A percentile compares a stretch with the other conserved stretches of the same genome.
These are phyloP conservation scores for Drosophila nigrodunni DNA, from an alignment of 1,140 invertebrate genomes.

Conservation along the genomic window DNA sequence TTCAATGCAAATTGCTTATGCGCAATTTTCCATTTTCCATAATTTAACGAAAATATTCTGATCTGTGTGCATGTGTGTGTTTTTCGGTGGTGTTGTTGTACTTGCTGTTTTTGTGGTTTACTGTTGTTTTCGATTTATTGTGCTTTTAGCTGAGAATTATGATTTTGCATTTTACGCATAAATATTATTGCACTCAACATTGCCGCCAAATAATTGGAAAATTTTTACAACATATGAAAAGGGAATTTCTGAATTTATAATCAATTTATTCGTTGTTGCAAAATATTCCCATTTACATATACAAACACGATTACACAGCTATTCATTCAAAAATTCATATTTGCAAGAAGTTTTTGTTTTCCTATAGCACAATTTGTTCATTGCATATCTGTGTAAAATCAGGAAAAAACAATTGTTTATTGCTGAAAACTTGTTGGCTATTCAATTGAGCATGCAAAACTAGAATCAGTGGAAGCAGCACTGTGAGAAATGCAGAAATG, in stretches of 20 bases:
- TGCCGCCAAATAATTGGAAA: conserved; percentile 52
- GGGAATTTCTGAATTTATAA: conserved; percentile 33
- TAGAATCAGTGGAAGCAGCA: not conserved
- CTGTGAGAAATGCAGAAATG: not conserved
- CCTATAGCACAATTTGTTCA: not conserved
- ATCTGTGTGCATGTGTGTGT: not conserved
- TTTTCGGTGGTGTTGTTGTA: not conserved
- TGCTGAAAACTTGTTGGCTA: conserved; percentile 7
- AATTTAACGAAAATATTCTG: conserved; percentile 53
- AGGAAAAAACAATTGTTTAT: conserved; percentile 1
- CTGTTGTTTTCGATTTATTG: conserved; percentile 41
- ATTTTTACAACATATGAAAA: conserved; percentile 29
- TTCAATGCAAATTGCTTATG: conserved; percentile 50
- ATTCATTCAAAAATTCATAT: not conserved
- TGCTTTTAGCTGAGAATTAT: conserved; percentile 41
- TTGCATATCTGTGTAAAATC: not conserved
- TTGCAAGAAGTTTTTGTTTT: conserved; percentile 5
- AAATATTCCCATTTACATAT: conserved; percentile 27
- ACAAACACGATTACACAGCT: conserved; percentile 20
- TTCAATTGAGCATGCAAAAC: conserved; percentile 8
- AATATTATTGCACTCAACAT: conserved; percentile 51
- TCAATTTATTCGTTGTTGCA: conserved; percentile 28
- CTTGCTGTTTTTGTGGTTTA: not conserved
- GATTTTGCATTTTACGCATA: conserved; percentile 64
- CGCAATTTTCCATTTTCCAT: conserved; percentile 66